Evolutionary conservation across 2,888 invertebrate genomes (phyloP), one percentile per base, ranked within the genome.

Genomic region (Mimumesa dahlbomi): DNA sequence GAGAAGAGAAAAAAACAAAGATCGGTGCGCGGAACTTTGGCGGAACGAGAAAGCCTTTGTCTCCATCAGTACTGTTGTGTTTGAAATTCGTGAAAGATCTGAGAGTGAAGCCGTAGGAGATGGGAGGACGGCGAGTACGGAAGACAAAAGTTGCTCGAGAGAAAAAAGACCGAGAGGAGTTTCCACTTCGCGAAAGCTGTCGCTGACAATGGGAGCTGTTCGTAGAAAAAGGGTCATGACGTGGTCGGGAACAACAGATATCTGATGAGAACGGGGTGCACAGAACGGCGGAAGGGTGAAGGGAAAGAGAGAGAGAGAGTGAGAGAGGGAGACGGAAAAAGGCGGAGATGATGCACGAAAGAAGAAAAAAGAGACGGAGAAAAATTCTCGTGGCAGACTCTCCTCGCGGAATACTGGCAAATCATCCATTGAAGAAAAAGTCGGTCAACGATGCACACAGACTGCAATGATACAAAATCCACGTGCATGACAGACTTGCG

Each of bases 341-440:
- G 53, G 34, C 36, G n/a, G n/a, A n/a, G n/a, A n/a, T n/a, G n/a
- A n/a, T n/a, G n/a, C n/a, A n/a, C n/a, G n/a, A n/a, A n/a, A n/a
- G n/a, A n/a, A n/a, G n/a, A n/a, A n/a, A n/a, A n/a, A n/a, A n/a
- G n/a, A n/a, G n/a, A 66, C 45, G 56, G 49, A 46, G 43, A 68
- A 49, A 43, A 53, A 52, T 52, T 52, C 22, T 52, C 54, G 63
- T 68, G 72, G 59, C 67, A 71, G 72, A 65, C 46, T 57, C 22
- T 48, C 61, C n/a, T 48, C 45, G 52, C 31, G 46, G 66, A 19
- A 38, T 67, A 52, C 73, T 73, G 75, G 67, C 76, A 75, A 78
- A 82, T 82, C 75, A 77, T 73, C 74, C 72, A 74, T 81, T 75
- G 69, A 70, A 64, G 49, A 63, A 61, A 79, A 84, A 83, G 80